Evolutionary conservation across 2,113 vertebrate genomes (phyloP), one percentile per base, ranked within the genome.

Genomic region (Pantherophis guttatus): DNA sequence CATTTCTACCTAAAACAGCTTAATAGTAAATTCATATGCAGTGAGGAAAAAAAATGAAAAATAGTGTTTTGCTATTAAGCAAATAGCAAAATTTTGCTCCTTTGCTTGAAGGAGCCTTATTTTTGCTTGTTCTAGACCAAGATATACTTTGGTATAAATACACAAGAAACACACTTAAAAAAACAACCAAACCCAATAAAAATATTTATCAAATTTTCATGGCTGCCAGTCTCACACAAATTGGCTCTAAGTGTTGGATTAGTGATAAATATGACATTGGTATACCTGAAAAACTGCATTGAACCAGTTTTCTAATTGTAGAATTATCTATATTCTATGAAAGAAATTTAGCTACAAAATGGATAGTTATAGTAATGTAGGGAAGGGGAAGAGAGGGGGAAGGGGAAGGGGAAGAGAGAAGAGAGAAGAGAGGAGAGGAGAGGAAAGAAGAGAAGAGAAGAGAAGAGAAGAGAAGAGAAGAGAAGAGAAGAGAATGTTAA

Each of bases 401-500:
- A 0, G 5, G 95, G 88, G 94, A 53, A 0, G 39, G 3, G 9
- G 1, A 11, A n/a, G 26, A 81, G 58, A 59, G 58, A 24, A 70
- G 24, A 24, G 5, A 95, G 24, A 65, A 59, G 23, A 24, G 91
- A 13, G 39, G 2, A 44, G 39, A 44, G 39, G 2, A 44, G 87
- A 21, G n/a, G 9, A 59, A 21, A 58, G 57, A 23, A 87, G 29
- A 24, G 7, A 95, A 29, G 75, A 91, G 57, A 58, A 58, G 57
- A 58, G 57, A 23, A 87, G 29, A 24, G 7, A 95, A 29, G 75
- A 91, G 94, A 86, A 95, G 39, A 0, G 39, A 94, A 58, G 90
- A 39, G 50, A 9, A 91, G 96, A 94, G 92, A 93, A 53, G 65
- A 92, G 50, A 62, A 55, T 89, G 86, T 96, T 94, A 95, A 90